A percentile compares a stretch with the other conserved stretches of the same genome.
phyloP scores from a whole-genome alignment of 2,888 invertebrate species.

The Taenaris catops region DNA sequence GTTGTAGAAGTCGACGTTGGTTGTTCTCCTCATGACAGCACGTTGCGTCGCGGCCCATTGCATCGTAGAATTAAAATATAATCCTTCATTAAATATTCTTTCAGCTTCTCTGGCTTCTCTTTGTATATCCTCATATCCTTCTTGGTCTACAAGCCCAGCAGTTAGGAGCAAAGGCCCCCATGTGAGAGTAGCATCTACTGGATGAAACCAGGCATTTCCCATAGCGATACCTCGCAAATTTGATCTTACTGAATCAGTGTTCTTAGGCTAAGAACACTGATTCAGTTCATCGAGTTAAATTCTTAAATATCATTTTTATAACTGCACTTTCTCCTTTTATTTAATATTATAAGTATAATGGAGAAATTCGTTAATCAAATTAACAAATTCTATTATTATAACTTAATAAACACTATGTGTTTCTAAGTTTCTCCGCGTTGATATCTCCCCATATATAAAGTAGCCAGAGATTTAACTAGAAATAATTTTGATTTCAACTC shows the following conservation, averaged over 20 bases:
- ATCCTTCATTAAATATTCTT: conserved; percentile 73
- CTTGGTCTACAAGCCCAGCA: conserved; percentile 85
- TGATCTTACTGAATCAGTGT: conserved; percentile 79
- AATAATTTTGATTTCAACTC: too few species aligned
- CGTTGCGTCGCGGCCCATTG: conserved; percentile 83
- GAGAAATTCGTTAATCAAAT: too few species aligned
- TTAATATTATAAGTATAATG: too few species aligned
- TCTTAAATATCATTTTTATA: too few species aligned
- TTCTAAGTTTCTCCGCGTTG: too few species aligned
- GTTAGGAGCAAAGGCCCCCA: conserved; percentile 90
- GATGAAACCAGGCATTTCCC: conserved; percentile 95
- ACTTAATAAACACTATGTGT: too few species aligned
- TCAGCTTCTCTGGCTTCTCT: conserved; percentile 76
- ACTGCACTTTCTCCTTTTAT: too few species aligned
- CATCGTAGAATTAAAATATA: conserved; percentile 80
- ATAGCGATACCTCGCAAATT: conserved; percentile 89
- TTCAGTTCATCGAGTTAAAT: too few species aligned
- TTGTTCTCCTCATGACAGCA: conserved; percentile 80
- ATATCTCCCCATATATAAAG: too few species aligned
- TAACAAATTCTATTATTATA: too few species aligned
- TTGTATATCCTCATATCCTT: conserved; percentile 81
- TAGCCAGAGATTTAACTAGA: too few species aligned
- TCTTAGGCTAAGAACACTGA: conserved; percentile 85
- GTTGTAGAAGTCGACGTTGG: conserved; percentile 89
- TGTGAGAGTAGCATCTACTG: conserved; percentile 89